Conservation (phyloP, 2,113 vertebrate species). For the Dinomys branickii region DNA sequence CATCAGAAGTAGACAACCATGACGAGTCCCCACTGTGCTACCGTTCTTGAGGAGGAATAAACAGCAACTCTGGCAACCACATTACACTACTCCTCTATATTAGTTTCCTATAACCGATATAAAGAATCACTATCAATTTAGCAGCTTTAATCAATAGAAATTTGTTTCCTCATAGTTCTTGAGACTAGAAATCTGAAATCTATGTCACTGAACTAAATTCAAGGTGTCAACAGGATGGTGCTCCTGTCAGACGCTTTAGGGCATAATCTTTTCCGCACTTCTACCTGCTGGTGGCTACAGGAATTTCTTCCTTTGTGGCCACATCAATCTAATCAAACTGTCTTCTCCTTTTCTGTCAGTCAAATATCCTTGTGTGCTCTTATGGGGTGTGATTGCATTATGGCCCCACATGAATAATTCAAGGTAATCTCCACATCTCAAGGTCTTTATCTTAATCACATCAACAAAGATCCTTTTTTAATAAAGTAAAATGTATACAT, state of each 20-base stretch:
- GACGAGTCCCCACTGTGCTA: not conserved
- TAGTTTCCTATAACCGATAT: not conserved
- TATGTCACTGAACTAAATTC: not conserved
- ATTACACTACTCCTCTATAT: not conserved
- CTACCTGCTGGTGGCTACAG: not conserved
- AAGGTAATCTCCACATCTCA: not conserved
- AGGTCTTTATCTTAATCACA: slow-evolving; percentile 26
- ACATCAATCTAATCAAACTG: not conserved
- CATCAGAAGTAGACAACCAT: not conserved
- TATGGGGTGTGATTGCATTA: not conserved
- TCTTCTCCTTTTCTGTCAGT: not conserved
- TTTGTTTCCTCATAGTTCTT: not conserved
- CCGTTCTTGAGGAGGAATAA: not conserved
- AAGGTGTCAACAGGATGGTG: not conserved
- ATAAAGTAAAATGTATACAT: not conserved
- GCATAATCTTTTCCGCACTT: not conserved
- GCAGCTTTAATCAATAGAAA: not conserved
- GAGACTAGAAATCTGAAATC: slow-evolving; percentile 35
- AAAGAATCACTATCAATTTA: not conserved
- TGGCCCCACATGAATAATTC: not conserved
- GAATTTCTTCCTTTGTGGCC: not conserved
- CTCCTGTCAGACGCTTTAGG: not conserved
- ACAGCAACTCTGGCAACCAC: not conserved
- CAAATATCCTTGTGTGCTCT: not conserved
- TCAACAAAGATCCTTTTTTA: not conserved